phyloP scores from a whole-genome alignment of 2,888 invertebrate genomes.

The Nemapogon koenigi region DNA sequence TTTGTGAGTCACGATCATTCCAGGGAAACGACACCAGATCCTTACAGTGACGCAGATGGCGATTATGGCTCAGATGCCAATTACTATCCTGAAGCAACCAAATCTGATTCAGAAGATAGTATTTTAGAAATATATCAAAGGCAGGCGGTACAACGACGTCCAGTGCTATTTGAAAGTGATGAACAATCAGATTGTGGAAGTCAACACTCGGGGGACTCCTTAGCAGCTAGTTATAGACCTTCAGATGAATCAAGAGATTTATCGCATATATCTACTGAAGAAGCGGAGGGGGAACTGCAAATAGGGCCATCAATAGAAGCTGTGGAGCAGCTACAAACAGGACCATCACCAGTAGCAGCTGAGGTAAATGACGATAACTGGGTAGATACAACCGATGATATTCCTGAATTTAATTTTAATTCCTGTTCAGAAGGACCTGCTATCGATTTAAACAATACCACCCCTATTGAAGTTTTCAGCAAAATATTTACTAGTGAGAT shows the following conservation, averaged over 20 bases:
- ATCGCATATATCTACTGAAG: not conserved
- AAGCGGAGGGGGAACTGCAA: not conserved
- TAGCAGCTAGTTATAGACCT: too few species aligned
- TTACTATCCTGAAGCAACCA: not conserved
- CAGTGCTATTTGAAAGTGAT: too few species aligned
- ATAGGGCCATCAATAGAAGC: not conserved
- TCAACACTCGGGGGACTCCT: too few species aligned
- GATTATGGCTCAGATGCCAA: not conserved
- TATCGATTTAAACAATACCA: constrained; percentile 11
- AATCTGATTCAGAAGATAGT: not conserved
- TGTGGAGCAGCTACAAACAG: not conserved
- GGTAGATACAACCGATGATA: not conserved
- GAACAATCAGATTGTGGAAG: too few species aligned
- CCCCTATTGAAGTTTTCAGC: constrained; percentile 7
- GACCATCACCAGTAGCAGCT: not conserved
- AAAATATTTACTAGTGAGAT: not conserved
- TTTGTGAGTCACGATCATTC: not conserved
- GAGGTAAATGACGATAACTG: constrained; percentile 4
- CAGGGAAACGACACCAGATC: not conserved
- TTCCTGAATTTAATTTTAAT: not conserved
- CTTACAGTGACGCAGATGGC: not conserved
- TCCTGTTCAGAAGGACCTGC: not conserved
- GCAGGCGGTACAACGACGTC: not conserved
- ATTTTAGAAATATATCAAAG: not conserved
- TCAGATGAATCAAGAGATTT: not conserved